phyloP scores from a whole-genome alignment of 2,113 vertebrate genomes.

The Pao palembangensis region DNA sequence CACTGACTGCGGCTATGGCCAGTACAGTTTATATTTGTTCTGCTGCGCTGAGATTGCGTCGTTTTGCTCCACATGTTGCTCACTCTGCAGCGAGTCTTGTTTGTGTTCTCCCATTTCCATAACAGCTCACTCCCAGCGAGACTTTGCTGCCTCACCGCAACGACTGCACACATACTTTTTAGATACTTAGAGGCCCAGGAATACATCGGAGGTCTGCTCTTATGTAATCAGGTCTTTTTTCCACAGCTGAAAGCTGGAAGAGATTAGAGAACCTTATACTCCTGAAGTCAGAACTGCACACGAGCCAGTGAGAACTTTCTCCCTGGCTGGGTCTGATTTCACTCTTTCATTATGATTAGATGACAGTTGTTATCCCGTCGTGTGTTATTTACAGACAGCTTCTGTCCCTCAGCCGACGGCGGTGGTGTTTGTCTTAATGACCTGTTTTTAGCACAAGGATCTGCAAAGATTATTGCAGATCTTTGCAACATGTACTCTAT shows the following conservation, averaged over 20 bases:
- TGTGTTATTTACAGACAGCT: conserved; percentile 39
- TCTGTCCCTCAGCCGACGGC: conserved; percentile 6
- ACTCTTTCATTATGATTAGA: conserved; percentile 46
- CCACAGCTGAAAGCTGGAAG: conserved; percentile 44
- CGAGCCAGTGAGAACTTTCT: conserved; percentile 30
- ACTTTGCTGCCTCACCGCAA: conserved; percentile 22
- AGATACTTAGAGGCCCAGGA: conserved; percentile 38
- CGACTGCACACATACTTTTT: conserved; percentile 46
- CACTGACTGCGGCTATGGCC: too few relatives aligned
- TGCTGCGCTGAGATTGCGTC: too few relatives aligned
- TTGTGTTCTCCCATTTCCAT: conserved; percentile 51
- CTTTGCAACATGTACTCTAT: too few relatives aligned
- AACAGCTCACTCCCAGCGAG: conserved; percentile 17
- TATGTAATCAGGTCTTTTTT: conserved; percentile 57
- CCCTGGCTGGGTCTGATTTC: conserved; percentile 34
- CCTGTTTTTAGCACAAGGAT: too few relatives aligned
- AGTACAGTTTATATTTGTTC: too few relatives aligned
- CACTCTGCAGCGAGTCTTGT: conserved; percentile 17
- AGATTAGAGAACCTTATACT: conserved; percentile 53
- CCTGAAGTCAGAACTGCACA: conserved; percentile 24
- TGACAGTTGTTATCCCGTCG: conserved; percentile 58
- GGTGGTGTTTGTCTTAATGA: conserved; percentile 45
- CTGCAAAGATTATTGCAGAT: too few relatives aligned
- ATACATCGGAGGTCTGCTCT: conserved; percentile 51
- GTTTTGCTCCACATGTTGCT: too few relatives aligned